Percentiles rank a stretch among this genome's conserved stretches.
Conservation (phyloP, 2,888 invertebrate genomes). For the Apamea monoglypha region DNA sequence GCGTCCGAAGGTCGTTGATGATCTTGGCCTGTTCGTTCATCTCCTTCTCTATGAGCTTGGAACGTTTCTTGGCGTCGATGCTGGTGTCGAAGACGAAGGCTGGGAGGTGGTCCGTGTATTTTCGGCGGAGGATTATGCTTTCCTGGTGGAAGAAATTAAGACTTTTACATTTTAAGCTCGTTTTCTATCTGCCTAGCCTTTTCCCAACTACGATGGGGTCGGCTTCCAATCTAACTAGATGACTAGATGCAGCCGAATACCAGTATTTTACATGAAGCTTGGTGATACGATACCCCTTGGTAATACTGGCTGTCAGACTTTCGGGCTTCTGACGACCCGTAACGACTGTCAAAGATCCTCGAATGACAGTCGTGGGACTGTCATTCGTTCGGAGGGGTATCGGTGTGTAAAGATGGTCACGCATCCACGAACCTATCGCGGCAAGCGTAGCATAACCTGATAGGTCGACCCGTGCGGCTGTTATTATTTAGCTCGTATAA, state of each 20-base stretch:
- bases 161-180: background rate
- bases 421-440: too few species aligned
- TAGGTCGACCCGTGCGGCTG: too few species aligned
- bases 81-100: conserved; percentile 95
- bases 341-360: background rate
- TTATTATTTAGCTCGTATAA: background rate
- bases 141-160: conserved; percentile 83
- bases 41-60: conserved; percentile 98
- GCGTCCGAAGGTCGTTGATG: conserved; percentile 96
- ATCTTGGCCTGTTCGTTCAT: conserved; percentile 99
- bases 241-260: background rate
- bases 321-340: background rate
- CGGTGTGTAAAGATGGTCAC: too few species aligned
- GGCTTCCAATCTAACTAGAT: background rate
- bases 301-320: background rate
- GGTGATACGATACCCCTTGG: background rate
- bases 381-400: background rate
- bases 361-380: too few species aligned
- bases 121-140: conserved; percentile 92
- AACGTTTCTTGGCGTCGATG: conserved; percentile 95
- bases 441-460: too few species aligned
- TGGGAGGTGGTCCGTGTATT: conserved; percentile 94
- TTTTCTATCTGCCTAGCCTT: background rate
- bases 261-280: background rate
- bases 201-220: background rate